phyloP scores from a whole-genome alignment of 2,888 invertebrate species.

The Eilema sororculum region DNA sequence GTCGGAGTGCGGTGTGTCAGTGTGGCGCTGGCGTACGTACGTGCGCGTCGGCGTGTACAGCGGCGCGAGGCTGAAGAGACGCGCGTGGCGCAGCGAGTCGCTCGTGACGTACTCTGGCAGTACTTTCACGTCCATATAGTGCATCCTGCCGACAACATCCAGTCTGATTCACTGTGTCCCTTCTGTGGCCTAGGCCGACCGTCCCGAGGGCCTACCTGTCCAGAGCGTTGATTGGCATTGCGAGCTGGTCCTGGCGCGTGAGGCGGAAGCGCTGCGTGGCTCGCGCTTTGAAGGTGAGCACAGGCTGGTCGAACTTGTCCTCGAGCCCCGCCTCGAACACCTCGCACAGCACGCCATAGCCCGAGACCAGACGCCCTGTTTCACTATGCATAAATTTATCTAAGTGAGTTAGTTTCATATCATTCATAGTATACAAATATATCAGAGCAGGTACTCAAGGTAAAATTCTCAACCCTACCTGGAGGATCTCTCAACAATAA shows the following conservation, averaged over 20 bases:
- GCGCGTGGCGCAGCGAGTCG: conserved; percentile 63
- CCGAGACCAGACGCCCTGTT: conserved; percentile 62
- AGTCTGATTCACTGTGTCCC: neutral
- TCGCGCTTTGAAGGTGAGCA: conserved; percentile 72
- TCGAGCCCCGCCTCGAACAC: conserved; percentile 69
- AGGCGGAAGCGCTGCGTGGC: conserved; percentile 75
- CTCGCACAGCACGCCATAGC: conserved; percentile 82
- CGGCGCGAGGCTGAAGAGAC: conserved; percentile 65
- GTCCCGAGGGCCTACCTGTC: conserved; percentile 46
- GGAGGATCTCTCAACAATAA: too few relatives aligned
- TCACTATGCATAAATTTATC: conserved; percentile 57
- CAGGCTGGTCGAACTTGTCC: conserved; percentile 32
- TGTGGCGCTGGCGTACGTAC: conserved; percentile 48
- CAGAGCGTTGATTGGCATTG: conserved; percentile 52
- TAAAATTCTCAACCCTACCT: too few relatives aligned
- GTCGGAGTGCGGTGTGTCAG: too few relatives aligned
- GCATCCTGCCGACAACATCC: conserved; percentile 56
- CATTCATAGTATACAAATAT: neutral
- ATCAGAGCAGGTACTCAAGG: too few relatives aligned
- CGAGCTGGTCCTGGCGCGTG: conserved; percentile 50
- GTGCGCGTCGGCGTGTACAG: conserved; percentile 42
- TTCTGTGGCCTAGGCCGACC: neutral
- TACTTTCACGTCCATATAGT: conserved; percentile 64
- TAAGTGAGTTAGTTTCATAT: neutral
- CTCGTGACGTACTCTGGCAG: conserved; percentile 67